Conservation (phyloP, 2,797 vertebrate genomes). For the Parotocinclus haroldoi region DNA sequence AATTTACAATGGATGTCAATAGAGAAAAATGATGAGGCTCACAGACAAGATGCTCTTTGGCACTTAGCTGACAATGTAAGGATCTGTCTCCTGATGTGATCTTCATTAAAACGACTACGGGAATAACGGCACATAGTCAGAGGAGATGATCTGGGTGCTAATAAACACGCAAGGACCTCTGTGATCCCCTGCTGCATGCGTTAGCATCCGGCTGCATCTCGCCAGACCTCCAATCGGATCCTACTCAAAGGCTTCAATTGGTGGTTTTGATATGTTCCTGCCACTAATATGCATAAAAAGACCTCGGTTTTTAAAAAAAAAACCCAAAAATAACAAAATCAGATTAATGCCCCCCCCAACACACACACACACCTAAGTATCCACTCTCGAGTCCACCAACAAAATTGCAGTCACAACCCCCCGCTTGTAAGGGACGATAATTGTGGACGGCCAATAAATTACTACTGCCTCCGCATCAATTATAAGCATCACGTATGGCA, state of each 20-base stretch:
- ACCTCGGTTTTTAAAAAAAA: slow-evolving; percentile 36
- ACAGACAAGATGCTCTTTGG: too few relatives aligned
- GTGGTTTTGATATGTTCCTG: slow-evolving; percentile 64
- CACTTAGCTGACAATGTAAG: slow-evolving; percentile 40
- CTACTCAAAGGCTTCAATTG: slow-evolving; percentile 48
- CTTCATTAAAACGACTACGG: slow-evolving; percentile 44
- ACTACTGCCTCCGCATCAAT: slow-evolving; percentile 86
- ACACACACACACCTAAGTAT: not conserved
- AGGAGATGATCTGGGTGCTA: slow-evolving; percentile 25
- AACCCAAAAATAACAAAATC: slow-evolving; percentile 47
- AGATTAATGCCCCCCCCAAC: slow-evolving; percentile 53
- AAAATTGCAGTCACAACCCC: slow-evolving; percentile 85
- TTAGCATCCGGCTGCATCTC: slow-evolving; percentile 68
- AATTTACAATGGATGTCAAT: slow-evolving; percentile 47
- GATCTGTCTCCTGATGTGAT: slow-evolving; percentile 24
- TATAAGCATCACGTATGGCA: slow-evolving; percentile 84
- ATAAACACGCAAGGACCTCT: slow-evolving; percentile 47
- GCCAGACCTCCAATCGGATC: slow-evolving; percentile 18
- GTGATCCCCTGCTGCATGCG: slow-evolving; percentile 62
- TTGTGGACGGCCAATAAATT: slow-evolving; percentile 83
- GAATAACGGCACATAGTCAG: slow-evolving; percentile 26
- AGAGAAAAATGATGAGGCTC: slow-evolving; percentile 39
- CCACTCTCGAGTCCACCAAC: slow-evolving; percentile 51
- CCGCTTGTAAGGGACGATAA: slow-evolving; percentile 79
- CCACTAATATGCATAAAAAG: slow-evolving; percentile 62